These are phyloP conservation scores for Mesorhabditis spiculigera DNA, from an alignment of 2,888 invertebrate genomes.

Conservation along the genomic window DNA sequence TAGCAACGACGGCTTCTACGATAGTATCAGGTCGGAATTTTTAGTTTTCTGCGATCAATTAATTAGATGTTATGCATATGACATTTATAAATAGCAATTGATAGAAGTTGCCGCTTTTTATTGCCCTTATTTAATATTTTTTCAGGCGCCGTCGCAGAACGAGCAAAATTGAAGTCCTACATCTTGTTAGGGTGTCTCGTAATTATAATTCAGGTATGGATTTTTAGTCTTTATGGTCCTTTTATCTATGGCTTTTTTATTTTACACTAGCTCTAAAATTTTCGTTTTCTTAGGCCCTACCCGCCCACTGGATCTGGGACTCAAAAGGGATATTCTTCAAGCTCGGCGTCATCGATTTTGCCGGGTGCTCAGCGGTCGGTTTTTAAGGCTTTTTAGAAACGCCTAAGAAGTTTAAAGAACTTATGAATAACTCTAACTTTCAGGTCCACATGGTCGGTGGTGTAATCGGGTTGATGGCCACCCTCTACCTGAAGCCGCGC, in stretches of 20 bases:
- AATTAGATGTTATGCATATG: not conserved
- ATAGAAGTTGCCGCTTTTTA: not conserved
- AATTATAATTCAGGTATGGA: slow-evolving; percentile 31
- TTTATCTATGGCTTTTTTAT: not conserved
- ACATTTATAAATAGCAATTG: not conserved
- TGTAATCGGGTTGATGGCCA: slow-evolving; percentile 48
- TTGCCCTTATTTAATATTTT: not conserved
- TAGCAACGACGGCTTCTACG: slow-evolving; percentile 54
- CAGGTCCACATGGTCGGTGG: slow-evolving; percentile 53
- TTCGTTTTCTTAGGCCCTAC: slow-evolving; percentile 47
- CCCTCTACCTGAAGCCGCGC: slow-evolving; percentile 48
- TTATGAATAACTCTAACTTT: not conserved
- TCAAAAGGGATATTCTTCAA: slow-evolving; percentile 55
- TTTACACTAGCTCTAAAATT: too few relatives aligned
- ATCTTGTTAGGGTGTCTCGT: slow-evolving; percentile 50
- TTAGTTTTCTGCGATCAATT: not conserved
- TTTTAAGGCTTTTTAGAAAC: not conserved
- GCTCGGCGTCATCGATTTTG: slow-evolving; percentile 54
- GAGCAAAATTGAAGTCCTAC: slow-evolving; percentile 53
- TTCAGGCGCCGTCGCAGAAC: slow-evolving; percentile 55
- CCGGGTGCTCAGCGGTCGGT: slow-evolving; percentile 59
- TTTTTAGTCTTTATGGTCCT: not conserved
- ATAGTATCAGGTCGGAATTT: slow-evolving; percentile 49
- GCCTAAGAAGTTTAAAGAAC: not conserved
- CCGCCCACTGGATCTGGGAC: slow-evolving; percentile 62